Evolutionary conservation across 2,113 vertebrate genomes (phyloP).

Genomic region (Tiliqua scincoides): DNA sequence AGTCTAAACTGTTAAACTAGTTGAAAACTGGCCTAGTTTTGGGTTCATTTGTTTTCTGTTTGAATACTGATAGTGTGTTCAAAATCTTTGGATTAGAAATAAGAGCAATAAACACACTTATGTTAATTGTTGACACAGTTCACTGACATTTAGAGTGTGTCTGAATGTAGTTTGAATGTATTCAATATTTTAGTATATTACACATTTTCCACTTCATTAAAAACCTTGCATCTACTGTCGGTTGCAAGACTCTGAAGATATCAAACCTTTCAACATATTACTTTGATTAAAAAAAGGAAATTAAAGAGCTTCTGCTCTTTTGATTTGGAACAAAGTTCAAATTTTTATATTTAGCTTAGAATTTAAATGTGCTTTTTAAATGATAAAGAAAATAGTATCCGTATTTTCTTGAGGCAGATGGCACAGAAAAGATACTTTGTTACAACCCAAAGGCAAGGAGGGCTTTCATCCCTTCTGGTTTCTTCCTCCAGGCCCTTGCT

Average conservation of each 20-base stretch:
- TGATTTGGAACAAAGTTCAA: conserved; percentile 20
- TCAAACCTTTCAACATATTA: conserved; percentile 12
- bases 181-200: background rate
- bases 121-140: background rate
- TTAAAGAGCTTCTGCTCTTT: background rate
- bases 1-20: background rate
- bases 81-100: background rate
- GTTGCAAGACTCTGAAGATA: conserved; percentile 4
- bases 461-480: conserved; percentile 23
- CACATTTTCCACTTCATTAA: conserved; percentile 9
- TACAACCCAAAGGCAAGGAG: conserved; percentile 38
- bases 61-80: background rate
- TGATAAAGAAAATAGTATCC: conserved; percentile 21
- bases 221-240: background rate
- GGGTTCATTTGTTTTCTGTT: background rate
- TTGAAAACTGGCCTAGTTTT: background rate
- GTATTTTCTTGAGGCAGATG: conserved; percentile 26
- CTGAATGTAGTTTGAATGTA: background rate
- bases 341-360: conserved; percentile 32
- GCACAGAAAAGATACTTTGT: conserved; percentile 24
- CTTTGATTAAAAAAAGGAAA: background rate
- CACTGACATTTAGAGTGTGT: background rate
- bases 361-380: conserved; percentile 36
- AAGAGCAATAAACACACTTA: background rate
- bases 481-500: conserved; percentile 16